Evolutionary conservation across 2,797 vertebrate species (phyloP).

Genomic region (Anas georgica): DNA sequence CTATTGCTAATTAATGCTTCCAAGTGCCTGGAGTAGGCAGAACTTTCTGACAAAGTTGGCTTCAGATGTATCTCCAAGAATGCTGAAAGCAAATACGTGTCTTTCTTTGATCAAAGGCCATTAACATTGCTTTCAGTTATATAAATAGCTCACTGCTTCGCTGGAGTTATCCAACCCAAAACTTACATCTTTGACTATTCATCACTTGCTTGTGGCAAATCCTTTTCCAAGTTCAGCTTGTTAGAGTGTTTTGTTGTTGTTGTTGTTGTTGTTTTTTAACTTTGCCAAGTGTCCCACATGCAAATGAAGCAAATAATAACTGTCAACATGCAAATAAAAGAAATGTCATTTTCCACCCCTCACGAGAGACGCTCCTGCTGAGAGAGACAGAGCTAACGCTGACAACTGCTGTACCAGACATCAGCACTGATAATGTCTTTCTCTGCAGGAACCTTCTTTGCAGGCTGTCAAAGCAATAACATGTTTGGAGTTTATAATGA

Average conservation of each 20-base stretch:
- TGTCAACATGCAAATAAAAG: not conserved
- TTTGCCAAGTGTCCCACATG: not conserved
- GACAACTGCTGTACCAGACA: not conserved
- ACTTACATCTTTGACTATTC: not conserved
- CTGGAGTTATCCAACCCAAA: not conserved
- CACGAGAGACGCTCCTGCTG: not conserved
- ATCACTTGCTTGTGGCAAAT: slow-evolving; percentile 13
- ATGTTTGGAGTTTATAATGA: not conserved
- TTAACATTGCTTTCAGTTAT: not conserved
- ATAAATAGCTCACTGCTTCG: not conserved
- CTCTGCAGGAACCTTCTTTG: not conserved
- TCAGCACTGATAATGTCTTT: not conserved
- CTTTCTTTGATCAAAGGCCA: slow-evolving; percentile 33
- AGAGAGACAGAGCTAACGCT: not conserved
- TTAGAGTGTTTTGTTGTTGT: not conserved
- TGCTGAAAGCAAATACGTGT: not conserved
- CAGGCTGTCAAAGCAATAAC: not conserved
- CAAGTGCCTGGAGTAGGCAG: slow-evolving; percentile 27
- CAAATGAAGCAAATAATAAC: not conserved
- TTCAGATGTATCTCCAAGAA: slow-evolving; percentile 42
- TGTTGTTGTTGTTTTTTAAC: not conserved
- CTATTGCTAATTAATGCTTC: slow-evolving; percentile 32
- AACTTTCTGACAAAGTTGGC: not conserved
- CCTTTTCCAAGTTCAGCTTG: not conserved
- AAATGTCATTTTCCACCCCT: not conserved